Evolutionary conservation across 2,888 invertebrate species (phyloP).

Genomic region (Amiota mariae): DNA sequence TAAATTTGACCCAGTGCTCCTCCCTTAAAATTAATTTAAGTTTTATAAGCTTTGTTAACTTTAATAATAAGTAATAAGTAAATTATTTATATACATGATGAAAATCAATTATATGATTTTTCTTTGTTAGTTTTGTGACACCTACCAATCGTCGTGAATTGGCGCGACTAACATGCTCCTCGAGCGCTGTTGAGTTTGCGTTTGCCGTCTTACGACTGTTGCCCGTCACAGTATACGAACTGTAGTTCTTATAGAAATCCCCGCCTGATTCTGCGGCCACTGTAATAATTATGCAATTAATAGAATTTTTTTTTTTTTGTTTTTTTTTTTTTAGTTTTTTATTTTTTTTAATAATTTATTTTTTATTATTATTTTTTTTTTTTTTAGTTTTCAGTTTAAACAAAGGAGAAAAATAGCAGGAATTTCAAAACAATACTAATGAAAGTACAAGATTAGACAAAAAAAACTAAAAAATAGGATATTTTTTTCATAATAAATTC

Average conservation of each 20-base stretch:
- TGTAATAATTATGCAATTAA: slow-evolving; percentile 76
- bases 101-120: slow-evolving; percentile 20
- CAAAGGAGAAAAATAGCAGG: slow-evolving; percentile 23
- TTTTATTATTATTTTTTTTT: slow-evolving; percentile 44
- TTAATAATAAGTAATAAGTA: no score
- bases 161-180: slow-evolving; percentile 72
- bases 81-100: slow-evolving; percentile 5
- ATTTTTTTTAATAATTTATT: slow-evolving; percentile 44
- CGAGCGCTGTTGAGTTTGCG: slow-evolving; percentile 58
- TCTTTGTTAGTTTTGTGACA: slow-evolving; percentile 59
- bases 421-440: slow-evolving; percentile 38
- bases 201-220: slow-evolving; percentile 75
- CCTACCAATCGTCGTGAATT: slow-evolving; percentile 80
- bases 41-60: no score
- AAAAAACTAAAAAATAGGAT: slow-evolving; percentile 30
- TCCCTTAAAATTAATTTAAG: no score
- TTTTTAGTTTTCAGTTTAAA: slow-evolving; percentile 30
- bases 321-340: slow-evolving; percentile 46
- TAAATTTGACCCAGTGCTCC: no score
- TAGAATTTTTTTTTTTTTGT: slow-evolving; percentile 50
- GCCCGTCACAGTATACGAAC: slow-evolving; percentile 79
- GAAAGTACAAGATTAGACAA: slow-evolving; percentile 17
- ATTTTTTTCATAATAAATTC: slow-evolving; percentile 71
- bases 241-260: slow-evolving; percentile 91
- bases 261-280: slow-evolving; percentile 87